These are phyloP conservation scores for Eupithecia subumbrata DNA, from an alignment of 2,888 invertebrate genomes.

Conservation along the genomic window DNA sequence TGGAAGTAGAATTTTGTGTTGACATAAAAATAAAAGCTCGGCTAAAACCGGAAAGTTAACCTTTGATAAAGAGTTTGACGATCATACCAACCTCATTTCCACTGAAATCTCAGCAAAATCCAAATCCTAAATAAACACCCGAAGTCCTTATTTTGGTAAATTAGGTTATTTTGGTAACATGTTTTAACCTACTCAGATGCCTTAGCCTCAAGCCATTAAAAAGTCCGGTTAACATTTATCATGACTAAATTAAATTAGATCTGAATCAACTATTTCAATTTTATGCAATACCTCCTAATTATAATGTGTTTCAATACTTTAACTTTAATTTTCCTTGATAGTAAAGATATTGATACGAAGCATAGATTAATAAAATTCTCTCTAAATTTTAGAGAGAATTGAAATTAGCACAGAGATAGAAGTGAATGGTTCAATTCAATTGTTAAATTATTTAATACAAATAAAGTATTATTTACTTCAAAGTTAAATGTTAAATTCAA, in stretches of 20 bases:
- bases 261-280: neutral
- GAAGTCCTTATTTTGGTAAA: neutral
- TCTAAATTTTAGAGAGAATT: too few relatives aligned
- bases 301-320: neutral
- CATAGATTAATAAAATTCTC: too few relatives aligned
- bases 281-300: neutral
- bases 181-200: neutral
- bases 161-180: neutral
- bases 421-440: too few relatives aligned
- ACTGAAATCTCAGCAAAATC: constrained; percentile 5
- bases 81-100: constrained; percentile 15
- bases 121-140: constrained; percentile 29
- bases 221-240: too few relatives aligned
- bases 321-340: neutral
- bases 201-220: neutral
- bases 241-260: too few relatives aligned
- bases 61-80: constrained; percentile 23
- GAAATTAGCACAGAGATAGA: too few relatives aligned
- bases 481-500: too few relatives aligned
- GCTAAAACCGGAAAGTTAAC: constrained; percentile 9
- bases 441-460: too few relatives aligned
- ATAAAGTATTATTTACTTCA: too few relatives aligned
- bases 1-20: neutral
- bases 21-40: neutral
- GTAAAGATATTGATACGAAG: too few relatives aligned